Percentiles rank a stretch among this genome's conserved stretches.
These are phyloP conservation scores for Ruditapes philippinarum DNA, from an alignment of 1,140 invertebrate species.

Conservation along the genomic window DNA sequence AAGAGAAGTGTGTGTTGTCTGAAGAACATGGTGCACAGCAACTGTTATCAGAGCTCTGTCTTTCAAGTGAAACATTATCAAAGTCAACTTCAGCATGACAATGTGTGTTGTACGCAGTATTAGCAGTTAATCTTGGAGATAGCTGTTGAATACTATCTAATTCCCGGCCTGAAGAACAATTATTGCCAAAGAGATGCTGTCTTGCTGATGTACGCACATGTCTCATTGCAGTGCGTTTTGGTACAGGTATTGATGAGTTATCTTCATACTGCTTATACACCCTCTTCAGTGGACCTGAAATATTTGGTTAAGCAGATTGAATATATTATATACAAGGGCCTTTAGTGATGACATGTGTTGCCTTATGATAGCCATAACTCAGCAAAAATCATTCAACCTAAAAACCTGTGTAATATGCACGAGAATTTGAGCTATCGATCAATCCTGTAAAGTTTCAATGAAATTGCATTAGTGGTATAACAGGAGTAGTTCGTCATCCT, in stretches of 20 bases:
- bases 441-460: no score
- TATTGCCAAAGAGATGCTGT: no score
- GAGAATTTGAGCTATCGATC: no score
- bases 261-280: conserved; percentile 55
- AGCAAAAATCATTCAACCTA: no score
- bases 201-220: neutral
- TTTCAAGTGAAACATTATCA: neutral
- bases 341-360: no score
- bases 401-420: no score
- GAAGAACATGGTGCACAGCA: neutral
- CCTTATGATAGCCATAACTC: no score
- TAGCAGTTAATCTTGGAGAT: neutral
- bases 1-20: no score
- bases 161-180: conserved; percentile 19
- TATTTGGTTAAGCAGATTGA: neutral
- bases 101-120: neutral
- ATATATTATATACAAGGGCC: neutral
- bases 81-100: no score
- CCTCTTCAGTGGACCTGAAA: conserved; percentile 59
- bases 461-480: no score
- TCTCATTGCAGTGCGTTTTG: conserved; percentile 54
- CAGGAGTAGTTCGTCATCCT: no score
- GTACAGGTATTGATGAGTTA: conserved; percentile 43
- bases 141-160: conserved; percentile 14
- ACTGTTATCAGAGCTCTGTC: neutral